phyloP scores from a whole-genome alignment of 1,140 invertebrate genomes.

The Nasonia vitripennis region DNA sequence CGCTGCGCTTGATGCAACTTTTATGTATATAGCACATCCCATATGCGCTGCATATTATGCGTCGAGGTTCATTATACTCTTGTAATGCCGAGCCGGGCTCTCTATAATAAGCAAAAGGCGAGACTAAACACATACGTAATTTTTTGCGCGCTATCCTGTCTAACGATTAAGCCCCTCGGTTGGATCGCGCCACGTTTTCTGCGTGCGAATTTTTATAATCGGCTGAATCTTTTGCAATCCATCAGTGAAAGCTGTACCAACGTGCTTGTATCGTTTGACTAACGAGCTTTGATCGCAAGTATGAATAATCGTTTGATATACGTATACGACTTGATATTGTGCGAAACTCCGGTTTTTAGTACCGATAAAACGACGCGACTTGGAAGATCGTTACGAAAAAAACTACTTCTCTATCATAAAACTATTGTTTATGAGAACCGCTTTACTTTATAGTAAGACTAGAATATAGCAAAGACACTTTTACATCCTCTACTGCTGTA shows the following conservation, averaged over 20 bases:
- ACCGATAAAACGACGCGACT: too few species aligned
- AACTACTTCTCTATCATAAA: too few species aligned
- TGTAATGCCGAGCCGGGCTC: neutral
- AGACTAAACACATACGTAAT: neutral
- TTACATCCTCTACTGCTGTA: neutral
- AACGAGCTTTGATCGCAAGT: neutral
- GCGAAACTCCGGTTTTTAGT: neutral
- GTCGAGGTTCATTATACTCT: slow-evolving; percentile 34
- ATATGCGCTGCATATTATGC: neutral
- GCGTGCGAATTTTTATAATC: neutral
- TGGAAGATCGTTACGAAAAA: too few species aligned
- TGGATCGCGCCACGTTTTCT: neutral
- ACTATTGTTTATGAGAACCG: neutral
- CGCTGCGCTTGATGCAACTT: slow-evolving; percentile 26
- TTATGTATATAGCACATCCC: neutral
- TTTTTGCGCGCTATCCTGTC: neutral
- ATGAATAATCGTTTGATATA: neutral
- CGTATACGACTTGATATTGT: too few species aligned
- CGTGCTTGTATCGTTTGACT: neutral
- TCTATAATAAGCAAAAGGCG: slow-evolving; percentile 5
- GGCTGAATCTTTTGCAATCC: neutral
- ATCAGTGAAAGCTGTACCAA: neutral
- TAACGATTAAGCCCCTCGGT: neutral
- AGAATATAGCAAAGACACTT: neutral
- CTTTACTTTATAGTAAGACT: too few species aligned